A percentile compares a stretch with the other conserved stretches of the same genome.
Evolutionary conservation across 2,888 invertebrate species (phyloP).

Genomic region (Callimorpha dominula): DNA sequence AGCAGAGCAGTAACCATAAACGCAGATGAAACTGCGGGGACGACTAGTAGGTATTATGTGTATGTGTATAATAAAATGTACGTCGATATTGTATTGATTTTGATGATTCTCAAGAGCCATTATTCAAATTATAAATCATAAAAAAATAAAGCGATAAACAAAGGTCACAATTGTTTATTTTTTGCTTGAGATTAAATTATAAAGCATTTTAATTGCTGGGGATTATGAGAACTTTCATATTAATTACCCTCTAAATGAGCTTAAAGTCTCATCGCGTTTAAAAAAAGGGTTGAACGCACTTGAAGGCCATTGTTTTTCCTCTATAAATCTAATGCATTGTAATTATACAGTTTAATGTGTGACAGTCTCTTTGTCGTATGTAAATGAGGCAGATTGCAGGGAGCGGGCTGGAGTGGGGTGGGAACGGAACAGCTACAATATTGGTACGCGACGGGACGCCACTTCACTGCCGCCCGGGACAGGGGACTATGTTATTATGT

Average conservation of each 20-base stretch:
- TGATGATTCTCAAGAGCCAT: background rate
- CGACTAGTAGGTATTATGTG: no score
- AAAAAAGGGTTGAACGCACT: slow-evolving; percentile 77
- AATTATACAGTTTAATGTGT: slow-evolving; percentile 83
- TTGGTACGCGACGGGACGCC: slow-evolving; percentile 77
- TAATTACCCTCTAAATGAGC: slow-evolving; percentile 85
- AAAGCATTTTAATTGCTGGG: slow-evolving; percentile 73
- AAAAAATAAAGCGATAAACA: slow-evolving; percentile 46
- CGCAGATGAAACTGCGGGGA: no score
- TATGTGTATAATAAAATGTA: no score
- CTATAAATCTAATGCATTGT: slow-evolving; percentile 84
- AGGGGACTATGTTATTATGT: slow-evolving; percentile 58
- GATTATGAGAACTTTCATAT: slow-evolving; percentile 82
- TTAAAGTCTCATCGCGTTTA: slow-evolving; percentile 69
- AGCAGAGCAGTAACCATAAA: no score
- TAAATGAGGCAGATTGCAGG: slow-evolving; percentile 73
- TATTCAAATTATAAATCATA: slow-evolving; percentile 25
- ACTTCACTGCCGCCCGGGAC: slow-evolving; percentile 62
- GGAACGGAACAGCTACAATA: slow-evolving; percentile 73
- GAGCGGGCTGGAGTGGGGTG: slow-evolving; percentile 72
- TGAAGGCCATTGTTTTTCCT: slow-evolving; percentile 77
- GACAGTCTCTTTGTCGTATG: slow-evolving; percentile 84
- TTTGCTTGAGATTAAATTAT: slow-evolving; percentile 52
- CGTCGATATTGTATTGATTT: background rate
- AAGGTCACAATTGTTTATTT: slow-evolving; percentile 70